Evolutionary conservation across 2,888 invertebrate genomes (phyloP), one percentile per base, ranked within the genome.

Genomic region (Steinernema scapterisci): DNA sequence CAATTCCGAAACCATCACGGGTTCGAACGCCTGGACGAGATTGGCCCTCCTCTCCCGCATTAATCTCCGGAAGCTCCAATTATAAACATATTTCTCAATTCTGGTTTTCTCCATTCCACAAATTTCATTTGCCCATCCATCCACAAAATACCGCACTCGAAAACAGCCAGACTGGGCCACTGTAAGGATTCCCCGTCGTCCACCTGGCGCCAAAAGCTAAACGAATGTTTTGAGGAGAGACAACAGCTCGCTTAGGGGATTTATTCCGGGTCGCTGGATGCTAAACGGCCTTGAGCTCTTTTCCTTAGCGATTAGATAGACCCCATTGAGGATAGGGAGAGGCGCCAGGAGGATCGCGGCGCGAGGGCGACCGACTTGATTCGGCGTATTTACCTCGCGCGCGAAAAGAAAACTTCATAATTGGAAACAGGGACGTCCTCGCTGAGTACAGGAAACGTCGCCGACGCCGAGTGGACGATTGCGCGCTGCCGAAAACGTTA

Each of bases 341-440:
- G 54, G 54, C 54, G 54, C 54, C 54, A 25, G 16, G 63, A 63
- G 63, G 63, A 63, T 63, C 63, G 63, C 21, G 27, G 63, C 25
- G 38, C 38, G 38, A 38, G 38, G 38, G 52, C 52, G 52, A 52
- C 52, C 52, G 52, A 52, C 3, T 52, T 52, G 52, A 23, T 21
- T 52, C 52, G 48, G 63, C 31, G 63, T 31, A 63, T 63, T 63
- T 63, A 63, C 63, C 63, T 63, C 63, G 63, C 63, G 63, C 63
- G 31, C 31, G 63, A 63, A 48, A 63, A 63, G 63, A 63, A 63
- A 63, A 63, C 63, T 63, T 63, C 63, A 63, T 63, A 63, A 63
- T 63, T 63, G 63, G 63, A 63, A 63, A 63, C 16, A 27, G 31
- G 31, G 63, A 63, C 25, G 25, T 5, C 63, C 31, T 9, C 27